phyloP scores from a whole-genome alignment of 2,797 vertebrate genomes.

The Pseudocheirus occidentalis region DNA sequence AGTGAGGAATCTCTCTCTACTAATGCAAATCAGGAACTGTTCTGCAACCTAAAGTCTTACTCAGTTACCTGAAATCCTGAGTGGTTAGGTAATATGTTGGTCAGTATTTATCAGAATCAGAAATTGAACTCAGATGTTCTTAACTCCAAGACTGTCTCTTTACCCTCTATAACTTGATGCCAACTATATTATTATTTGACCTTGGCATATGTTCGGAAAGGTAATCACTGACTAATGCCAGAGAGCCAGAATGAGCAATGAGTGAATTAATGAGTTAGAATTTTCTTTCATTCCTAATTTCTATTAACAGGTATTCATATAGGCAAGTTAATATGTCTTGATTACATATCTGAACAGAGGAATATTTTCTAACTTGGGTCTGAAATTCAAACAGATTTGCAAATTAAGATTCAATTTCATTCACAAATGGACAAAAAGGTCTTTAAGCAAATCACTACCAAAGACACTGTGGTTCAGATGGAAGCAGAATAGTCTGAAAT shows the following conservation, averaged over 20 bases:
- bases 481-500: not conserved
- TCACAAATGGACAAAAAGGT: not conserved
- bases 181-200: not conserved
- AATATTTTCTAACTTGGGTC: not conserved
- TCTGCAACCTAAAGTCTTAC: not conserved
- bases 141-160: not conserved
- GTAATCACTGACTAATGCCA: not conserved
- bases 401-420: not conserved
- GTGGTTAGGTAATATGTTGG: not conserved
- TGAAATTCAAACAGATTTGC: not conserved
- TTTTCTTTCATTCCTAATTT: not conserved
- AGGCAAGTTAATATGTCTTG: not conserved
- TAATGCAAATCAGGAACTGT: not conserved
- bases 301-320: not conserved
- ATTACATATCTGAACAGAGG: no score
- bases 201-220: not conserved
- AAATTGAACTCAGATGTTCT: not conserved
- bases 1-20: not conserved
- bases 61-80: not conserved
- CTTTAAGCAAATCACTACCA: not conserved
- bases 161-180: not conserved
- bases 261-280: not conserved
- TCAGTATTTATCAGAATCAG: not conserved
- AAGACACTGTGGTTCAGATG: not conserved
- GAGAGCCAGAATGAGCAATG: not conserved